Percentiles rank a stretch among this genome's conserved stretches.
Evolutionary conservation across 2,888 invertebrate genomes (phyloP).

Genomic region (Drosophila vallismaia): DNA sequence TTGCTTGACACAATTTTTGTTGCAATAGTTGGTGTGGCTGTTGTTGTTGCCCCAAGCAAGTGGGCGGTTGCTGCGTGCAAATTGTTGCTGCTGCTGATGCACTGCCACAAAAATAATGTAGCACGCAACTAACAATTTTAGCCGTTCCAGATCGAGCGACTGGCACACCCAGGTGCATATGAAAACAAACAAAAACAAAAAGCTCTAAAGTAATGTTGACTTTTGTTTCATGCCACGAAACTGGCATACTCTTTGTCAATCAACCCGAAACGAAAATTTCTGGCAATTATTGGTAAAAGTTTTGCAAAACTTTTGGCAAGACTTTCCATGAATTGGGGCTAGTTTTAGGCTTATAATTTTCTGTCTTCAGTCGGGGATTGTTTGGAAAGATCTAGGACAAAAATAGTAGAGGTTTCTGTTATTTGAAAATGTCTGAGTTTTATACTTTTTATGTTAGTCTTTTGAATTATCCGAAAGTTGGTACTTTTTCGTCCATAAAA

Average conservation of each 20-base stretch:
- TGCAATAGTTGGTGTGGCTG: slow-evolving; percentile 6
- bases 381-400: too few relatives aligned
- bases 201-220: slow-evolving; percentile 17
- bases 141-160: slow-evolving; percentile 72
- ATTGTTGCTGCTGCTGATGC: slow-evolving; percentile 24
- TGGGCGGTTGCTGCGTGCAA: slow-evolving; percentile 46
- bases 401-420: too few relatives aligned
- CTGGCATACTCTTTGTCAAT: slow-evolving; percentile 1
- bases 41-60: slow-evolving; percentile 31
- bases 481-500: too few relatives aligned
- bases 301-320: not conserved
- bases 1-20: slow-evolving; percentile 78
- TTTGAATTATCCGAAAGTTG: too few relatives aligned
- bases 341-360: too few relatives aligned
- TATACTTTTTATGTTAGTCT: too few relatives aligned
- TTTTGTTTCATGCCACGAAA: slow-evolving; percentile 22
- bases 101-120: slow-evolving; percentile 54
- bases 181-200: slow-evolving; percentile 33
- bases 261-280: not conserved
- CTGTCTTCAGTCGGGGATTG: too few relatives aligned
- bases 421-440: too few relatives aligned
- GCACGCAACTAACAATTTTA: slow-evolving; percentile 79
- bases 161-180: slow-evolving; percentile 44
- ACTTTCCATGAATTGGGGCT: not conserved
- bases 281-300: not conserved